Percentiles rank a stretch among this genome's conserved stretches.
Conservation (phyloP, 2,888 invertebrate species). For the Hetaerina titia region DNA sequence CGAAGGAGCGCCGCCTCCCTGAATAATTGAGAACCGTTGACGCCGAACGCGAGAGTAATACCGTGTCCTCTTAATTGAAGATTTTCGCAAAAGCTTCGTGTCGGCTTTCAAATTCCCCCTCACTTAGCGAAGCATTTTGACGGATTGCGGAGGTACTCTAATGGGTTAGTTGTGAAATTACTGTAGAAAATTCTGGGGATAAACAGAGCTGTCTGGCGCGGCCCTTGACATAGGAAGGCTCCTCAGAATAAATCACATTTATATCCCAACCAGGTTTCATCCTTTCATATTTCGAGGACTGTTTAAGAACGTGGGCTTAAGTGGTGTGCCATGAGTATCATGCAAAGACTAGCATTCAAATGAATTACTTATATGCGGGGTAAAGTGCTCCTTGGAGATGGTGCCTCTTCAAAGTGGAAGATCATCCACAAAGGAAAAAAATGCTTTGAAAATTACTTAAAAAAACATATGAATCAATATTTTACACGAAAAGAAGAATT, state of each 20-base stretch:
- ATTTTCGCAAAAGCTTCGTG: not conserved
- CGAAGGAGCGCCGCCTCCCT: not conserved
- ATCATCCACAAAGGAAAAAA: too few species aligned
- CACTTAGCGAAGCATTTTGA: slow-evolving; percentile 29
- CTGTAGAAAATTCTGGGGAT: not conserved
- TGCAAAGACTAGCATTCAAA: too few species aligned
- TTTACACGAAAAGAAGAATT: too few species aligned
- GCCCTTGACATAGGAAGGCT: not conserved
- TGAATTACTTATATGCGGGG: too few species aligned
- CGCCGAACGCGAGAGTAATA: slow-evolving; percentile 44
- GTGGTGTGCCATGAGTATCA: not conserved
- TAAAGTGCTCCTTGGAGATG: not conserved
- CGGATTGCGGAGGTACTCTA: slow-evolving; percentile 18
- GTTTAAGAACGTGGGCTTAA: not conserved
- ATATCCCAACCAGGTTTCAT: not conserved
- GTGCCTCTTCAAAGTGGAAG: too few species aligned
- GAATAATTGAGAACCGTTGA: slow-evolving; percentile 58
- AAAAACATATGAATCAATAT: too few species aligned
- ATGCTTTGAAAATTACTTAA: too few species aligned
- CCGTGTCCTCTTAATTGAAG: slow-evolving; percentile 51
- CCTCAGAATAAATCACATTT: not conserved
- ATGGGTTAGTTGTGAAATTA: not conserved
- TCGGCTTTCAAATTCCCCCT: slow-evolving; percentile 21
- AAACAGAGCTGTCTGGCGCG: not conserved
- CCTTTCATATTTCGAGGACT: not conserved